Percentiles rank a stretch among this genome's conserved stretches.
phyloP scores from a whole-genome alignment of 2,888 invertebrate species.

The Drosophila antonietae region DNA sequence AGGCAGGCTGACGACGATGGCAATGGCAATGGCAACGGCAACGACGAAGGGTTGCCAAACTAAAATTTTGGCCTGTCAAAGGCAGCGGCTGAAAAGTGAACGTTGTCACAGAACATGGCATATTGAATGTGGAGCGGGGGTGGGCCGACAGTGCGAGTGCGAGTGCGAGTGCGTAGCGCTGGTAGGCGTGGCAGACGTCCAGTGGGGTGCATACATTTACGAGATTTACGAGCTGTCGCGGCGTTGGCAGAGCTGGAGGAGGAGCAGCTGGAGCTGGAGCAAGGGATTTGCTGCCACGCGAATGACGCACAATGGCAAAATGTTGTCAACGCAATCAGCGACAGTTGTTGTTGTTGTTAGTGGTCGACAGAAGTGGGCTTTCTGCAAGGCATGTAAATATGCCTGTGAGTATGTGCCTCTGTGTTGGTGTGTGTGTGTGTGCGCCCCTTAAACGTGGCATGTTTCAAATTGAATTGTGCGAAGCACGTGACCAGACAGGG shows the following conservation, averaged over 20 bases:
- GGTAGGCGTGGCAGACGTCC: conserved; percentile 49
- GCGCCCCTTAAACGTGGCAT: conserved; percentile 44
- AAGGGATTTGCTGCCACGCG: conserved; percentile 16
- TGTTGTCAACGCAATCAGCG: conserved; percentile 81
- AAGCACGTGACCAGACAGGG: conserved; percentile 70
- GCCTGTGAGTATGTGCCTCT: background rate
- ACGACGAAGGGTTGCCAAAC: conserved; percentile 18
- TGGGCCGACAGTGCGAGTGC: background rate
- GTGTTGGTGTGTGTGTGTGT: conserved; percentile 3
- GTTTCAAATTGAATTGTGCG: conserved; percentile 76
- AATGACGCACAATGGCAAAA: conserved; percentile 72
- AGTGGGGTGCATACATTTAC: conserved; percentile 77
- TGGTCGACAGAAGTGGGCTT: conserved; percentile 62
- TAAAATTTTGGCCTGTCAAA: conserved; percentile 54
- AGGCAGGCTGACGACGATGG: background rate
- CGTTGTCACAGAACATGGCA: conserved; percentile 41
- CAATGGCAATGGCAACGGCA: background rate
- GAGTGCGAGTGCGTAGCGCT: background rate
- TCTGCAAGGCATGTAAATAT: conserved; percentile 36
- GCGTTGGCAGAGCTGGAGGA: background rate
- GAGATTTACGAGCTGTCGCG: conserved; percentile 79
- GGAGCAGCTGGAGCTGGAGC: background rate
- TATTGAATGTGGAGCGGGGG: conserved; percentile 5
- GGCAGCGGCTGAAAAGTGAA: conserved; percentile 70
- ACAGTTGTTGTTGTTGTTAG: conserved; percentile 56